These are phyloP conservation scores for Lathamus discolor DNA, from an alignment of 2,113 vertebrate species.

Conservation along the genomic window DNA sequence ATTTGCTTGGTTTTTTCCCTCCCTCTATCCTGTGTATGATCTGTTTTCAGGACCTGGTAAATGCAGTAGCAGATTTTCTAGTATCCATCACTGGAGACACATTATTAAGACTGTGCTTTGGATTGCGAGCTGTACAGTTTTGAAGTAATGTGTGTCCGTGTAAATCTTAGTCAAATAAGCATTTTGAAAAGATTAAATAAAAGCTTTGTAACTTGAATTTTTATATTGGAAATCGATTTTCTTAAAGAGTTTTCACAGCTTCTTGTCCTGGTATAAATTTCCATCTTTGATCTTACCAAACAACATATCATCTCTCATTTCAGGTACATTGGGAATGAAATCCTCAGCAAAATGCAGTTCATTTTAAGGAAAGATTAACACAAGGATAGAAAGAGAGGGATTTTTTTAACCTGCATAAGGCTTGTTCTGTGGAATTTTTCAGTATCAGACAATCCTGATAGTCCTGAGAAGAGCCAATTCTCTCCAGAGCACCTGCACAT, in stretches of 20 bases:
- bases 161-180: neutral
- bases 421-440: neutral
- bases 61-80: neutral
- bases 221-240: neutral
- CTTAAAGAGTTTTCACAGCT: neutral
- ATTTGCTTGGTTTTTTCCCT: neutral
- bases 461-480: neutral
- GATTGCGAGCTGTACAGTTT: neutral
- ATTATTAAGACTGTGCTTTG: neutral
- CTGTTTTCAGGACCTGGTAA: neutral
- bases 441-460: neutral
- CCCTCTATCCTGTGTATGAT: rapidly evolving
- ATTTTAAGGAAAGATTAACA: neutral
- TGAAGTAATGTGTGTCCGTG: neutral
- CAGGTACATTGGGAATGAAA: neutral
- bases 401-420: neutral
- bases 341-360: neutral
- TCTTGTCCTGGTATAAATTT: neutral
- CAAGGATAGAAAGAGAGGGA: neutral
- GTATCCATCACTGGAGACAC: neutral
- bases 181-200: neutral
- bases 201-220: neutral
- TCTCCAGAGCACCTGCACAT: neutral
- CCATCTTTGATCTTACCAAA: neutral
- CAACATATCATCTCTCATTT: neutral